Evolutionary conservation across 2,797 vertebrate genomes (phyloP), one percentile per base, ranked within the genome.

Genomic region (Iguana delicatissima): DNA sequence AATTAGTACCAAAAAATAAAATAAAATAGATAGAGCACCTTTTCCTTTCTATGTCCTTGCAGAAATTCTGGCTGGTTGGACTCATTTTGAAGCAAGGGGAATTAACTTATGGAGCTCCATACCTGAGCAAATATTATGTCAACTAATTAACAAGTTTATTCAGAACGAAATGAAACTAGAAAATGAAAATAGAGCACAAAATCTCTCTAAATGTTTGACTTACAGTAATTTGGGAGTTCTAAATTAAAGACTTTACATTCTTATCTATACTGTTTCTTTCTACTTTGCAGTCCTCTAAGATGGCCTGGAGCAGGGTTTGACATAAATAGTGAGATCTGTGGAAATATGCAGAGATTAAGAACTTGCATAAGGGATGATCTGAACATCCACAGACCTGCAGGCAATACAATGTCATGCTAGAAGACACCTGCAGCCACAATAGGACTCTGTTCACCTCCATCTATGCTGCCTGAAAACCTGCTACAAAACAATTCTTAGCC

Each of bases 141-240:
- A 80, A n/a, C 50, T 85, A 83, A 82, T 59, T 59, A 55, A 88
- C 42, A 52, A 10, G 85, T 59, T 38, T 83, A 89, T 83, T 46
- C 16, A 83, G 26, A 20, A 32, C 32, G 29, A 32, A 69, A 69
- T 69, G 62, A 6, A 24, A 64, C 22, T 12, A 69, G 22, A 50
- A 67, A 64, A 84, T 67, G 64, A 72, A 72, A 76, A 38, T 29
- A 59, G 52, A 85, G 55, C n/a, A 62, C 38, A 80, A 86, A 57
- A 59, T 85, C 13, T n/a, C 67, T 81, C 29, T 81, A 74, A 69
- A 57, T 35, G 46, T 55, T 52, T 79, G 59, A 42, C 35, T 82
- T 89, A 46, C 26, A 62, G 24, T 67, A 52, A 50, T 35, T 24
- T 69, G 67, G 50, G 32, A 14, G 24, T 57, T 72, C 32, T 83